Evolutionary conservation across 2,113 vertebrate species (phyloP).

Genomic region (Rynchops niger): DNA sequence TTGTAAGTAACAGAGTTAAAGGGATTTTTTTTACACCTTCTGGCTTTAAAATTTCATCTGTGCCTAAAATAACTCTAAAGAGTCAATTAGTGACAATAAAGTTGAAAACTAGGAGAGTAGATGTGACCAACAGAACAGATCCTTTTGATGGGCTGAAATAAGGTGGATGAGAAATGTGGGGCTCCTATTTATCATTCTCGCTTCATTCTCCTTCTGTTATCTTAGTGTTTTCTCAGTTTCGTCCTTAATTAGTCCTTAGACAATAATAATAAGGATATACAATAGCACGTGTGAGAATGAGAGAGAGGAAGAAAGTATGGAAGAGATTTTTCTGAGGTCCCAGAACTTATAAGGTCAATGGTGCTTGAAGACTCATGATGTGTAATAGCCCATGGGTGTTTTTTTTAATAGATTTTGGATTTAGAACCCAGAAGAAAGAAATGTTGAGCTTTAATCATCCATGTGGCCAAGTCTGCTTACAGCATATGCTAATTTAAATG

Average conservation of each 20-base stretch:
- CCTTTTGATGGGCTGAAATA: not conserved
- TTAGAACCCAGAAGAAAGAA: constrained; percentile 24
- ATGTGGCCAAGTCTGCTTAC: constrained; percentile 55
- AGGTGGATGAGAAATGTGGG: not conserved
- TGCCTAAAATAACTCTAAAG: not conserved
- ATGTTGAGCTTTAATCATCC: constrained; percentile 51
- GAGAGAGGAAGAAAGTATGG: not conserved
- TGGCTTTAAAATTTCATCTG: not conserved
- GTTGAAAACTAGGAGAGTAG: not conserved
- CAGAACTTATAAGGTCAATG: not conserved
- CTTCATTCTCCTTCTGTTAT: not conserved
- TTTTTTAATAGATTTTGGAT: not conserved
- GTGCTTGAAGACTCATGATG: not conserved
- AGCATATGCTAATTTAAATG: constrained; percentile 65
- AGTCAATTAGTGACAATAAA: not conserved
- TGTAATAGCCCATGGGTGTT: constrained; percentile 12
- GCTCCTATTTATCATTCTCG: not conserved
- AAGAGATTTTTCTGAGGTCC: not conserved
- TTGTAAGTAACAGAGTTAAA: not conserved
- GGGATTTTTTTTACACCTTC: not conserved
- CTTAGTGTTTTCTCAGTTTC: not conserved
- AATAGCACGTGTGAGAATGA: not conserved
- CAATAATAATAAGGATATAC: not conserved
- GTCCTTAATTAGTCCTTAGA: not conserved
- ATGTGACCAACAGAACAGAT: not conserved